Conservation (phyloP, 2,113 vertebrate genomes). For the Larimichthys polyactis region DNA sequence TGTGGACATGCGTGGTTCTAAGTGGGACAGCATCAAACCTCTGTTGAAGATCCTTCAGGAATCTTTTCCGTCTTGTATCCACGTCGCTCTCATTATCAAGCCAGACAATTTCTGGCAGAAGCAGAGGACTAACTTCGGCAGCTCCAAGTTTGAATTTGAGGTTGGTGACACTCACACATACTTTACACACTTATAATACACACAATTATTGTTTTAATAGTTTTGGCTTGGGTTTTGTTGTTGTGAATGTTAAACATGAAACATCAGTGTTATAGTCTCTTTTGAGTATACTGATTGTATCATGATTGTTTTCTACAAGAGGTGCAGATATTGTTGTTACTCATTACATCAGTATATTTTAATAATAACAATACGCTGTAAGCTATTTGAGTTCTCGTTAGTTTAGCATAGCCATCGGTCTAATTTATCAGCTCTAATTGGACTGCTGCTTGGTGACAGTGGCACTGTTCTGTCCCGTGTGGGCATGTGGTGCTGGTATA, state of each 20-base stretch:
- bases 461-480: slow-evolving; percentile 70
- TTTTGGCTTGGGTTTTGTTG: neutral
- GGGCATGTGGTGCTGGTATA: slow-evolving; percentile 78
- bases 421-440: slow-evolving; percentile 69
- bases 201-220: neutral
- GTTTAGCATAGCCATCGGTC: slow-evolving; percentile 30
- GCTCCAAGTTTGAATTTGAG: slow-evolving; percentile 99
- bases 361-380: slow-evolving; percentile 9
- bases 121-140: slow-evolving; percentile 98
- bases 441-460: slow-evolving; percentile 68
- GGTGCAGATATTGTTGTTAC: neutral
- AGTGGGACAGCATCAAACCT: slow-evolving; percentile 99
- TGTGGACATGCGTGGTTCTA: slow-evolving; percentile 99
- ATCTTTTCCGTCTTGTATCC: slow-evolving; percentile 97
- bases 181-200: neutral
- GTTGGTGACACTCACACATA: slow-evolving; percentile 74
- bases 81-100: slow-evolving; percentile 98
- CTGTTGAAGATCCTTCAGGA: slow-evolving; percentile 98
- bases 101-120: slow-evolving; percentile 99
- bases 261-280: neutral
- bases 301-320: neutral
- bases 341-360: neutral
- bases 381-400: neutral
- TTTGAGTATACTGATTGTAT: neutral
- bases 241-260: neutral